Percentiles rank a stretch among this genome's conserved stretches.
phyloP scores from a whole-genome alignment of 2,888 invertebrate genomes.

The Hecatera dysodea region DNA sequence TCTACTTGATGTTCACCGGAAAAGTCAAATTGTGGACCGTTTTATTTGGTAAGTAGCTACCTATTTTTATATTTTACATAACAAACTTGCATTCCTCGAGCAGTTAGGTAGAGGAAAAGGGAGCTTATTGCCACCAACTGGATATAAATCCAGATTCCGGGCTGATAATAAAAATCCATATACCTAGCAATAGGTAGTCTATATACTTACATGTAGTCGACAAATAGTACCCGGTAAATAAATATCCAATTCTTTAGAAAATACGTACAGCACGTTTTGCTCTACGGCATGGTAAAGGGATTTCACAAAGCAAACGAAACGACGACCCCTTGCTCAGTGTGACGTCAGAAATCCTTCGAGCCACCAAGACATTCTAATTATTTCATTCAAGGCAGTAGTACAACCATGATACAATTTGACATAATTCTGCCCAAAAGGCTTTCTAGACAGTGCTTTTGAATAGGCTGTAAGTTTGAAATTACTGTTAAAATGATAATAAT shows the following conservation, averaged over 20 bases:
- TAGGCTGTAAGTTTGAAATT: neutral
- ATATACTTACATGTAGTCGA: too few species aligned
- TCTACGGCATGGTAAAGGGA: neutral
- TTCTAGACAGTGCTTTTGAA: neutral
- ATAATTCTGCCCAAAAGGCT: neutral
- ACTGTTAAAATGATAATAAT: neutral
- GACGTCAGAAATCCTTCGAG: neutral
- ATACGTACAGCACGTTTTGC: neutral
- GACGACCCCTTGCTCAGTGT: neutral
- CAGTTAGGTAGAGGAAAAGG: too few species aligned
- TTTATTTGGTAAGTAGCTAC: conserved; percentile 87
- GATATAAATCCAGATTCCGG: neutral
- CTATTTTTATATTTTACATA: neutral
- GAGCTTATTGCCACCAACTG: too few species aligned
- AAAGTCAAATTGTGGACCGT: conserved; percentile 86
- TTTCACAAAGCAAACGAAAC: neutral
- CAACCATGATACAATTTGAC: neutral
- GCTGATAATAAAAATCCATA: too few species aligned
- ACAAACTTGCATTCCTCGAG: too few species aligned
- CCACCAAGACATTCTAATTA: conserved; percentile 4
- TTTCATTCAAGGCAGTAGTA: neutral
- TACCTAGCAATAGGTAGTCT: too few species aligned
- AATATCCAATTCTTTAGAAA: neutral
- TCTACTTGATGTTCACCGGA: conserved; percentile 89
- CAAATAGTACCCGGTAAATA: too few species aligned